These are phyloP conservation scores for Mesodorylaimus sp. DNA, from an alignment of 2,888 invertebrate species.

Conservation along the genomic window DNA sequence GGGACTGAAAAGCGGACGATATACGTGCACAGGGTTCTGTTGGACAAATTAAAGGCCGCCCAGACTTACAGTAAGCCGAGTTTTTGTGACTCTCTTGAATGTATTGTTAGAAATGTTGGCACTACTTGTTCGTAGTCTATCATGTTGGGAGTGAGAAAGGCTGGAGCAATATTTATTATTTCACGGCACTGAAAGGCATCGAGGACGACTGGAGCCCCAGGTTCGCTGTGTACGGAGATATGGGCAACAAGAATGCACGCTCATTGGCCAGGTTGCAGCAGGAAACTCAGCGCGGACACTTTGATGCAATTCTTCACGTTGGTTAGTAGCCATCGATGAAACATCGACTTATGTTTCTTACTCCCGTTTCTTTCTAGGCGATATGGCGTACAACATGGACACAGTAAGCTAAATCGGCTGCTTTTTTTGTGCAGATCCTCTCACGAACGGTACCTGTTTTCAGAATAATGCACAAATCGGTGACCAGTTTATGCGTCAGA, in stretches of 20 bases:
- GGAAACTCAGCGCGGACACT: constrained; percentile 50
- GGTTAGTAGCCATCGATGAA: too few species aligned
- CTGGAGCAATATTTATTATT: constrained; percentile 61
- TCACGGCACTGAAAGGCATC: constrained; percentile 51
- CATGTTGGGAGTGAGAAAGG: constrained; percentile 39
- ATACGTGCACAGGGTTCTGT: constrained; percentile 55
- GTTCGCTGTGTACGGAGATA: constrained; percentile 73
- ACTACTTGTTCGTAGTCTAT: constrained; percentile 23
- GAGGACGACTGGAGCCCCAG: constrained; percentile 54
- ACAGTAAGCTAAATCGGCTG: constrained; percentile 33
- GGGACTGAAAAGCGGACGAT: constrained; percentile 46
- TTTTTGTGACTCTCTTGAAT: constrained; percentile 13
- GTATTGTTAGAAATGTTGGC: constrained; percentile 11
- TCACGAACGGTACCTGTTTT: background rate
- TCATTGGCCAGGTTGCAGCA: constrained; percentile 63
- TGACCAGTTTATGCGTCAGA: constrained; percentile 77
- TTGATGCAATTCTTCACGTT: constrained; percentile 30
- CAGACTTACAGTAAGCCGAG: constrained; percentile 15
- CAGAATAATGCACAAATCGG: constrained; percentile 58
- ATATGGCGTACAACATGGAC: constrained; percentile 86
- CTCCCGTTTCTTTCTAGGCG: constrained; percentile 39
- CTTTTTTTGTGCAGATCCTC: background rate
- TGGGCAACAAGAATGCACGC: constrained; percentile 78
- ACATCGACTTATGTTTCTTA: too few species aligned
- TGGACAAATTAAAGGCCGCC: constrained; percentile 30